Base-by-base conservation (phyloP, 2,888 invertebrate species). In the Nymphalis c-album region DNA sequence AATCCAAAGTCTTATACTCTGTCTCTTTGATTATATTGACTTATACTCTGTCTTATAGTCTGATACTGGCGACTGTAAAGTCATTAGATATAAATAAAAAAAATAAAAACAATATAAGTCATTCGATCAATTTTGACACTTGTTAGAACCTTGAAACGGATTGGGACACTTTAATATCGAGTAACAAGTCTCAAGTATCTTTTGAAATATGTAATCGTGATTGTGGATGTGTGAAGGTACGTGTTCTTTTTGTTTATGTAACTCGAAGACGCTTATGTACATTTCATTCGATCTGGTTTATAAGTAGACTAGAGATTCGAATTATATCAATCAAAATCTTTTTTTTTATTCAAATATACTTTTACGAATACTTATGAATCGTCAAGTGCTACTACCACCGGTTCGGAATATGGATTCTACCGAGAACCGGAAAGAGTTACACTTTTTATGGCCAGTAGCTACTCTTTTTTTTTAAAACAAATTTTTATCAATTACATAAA, bases 171-270 rank as follows among this genome's bases (percentile, higher is more conserved):
- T n/a, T 47, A 31, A 55, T 63, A 69, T 71, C 66, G 51, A 59
- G 61, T 71, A 66, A 58, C 69, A n/a, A 50, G 57, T 67, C 63
- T 59, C 63, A 47, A 47, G 40, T 66, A 55, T 62, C 61, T 69
- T 61, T 31, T 60, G 63, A 70, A 64, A 68, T 64, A 45, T 55
- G 64, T 60, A 69, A 68, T 63, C 63, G 66, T 66, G 48, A 64
- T 69, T 71, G 60, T 59, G 60, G 68, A 71, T 63, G 60, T 65
- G 68, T 68, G 68, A 68, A 68, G 62, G 53, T 45, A 40, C 13
- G 13, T 13, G 66, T 66, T 66, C 47, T 61, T 66, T 60, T 61
- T 66, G 53, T 66, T 66, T 66, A 61, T 66, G 61, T 61, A 66
- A 66, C 57, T 40, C 48, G 47, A 60, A 65, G 35, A 55, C 31